A percentile compares a stretch with the other conserved stretches of the same genome.
Evolutionary conservation across 2,797 vertebrate genomes (phyloP).

Genomic region (Mormyrus hasselquistii): DNA sequence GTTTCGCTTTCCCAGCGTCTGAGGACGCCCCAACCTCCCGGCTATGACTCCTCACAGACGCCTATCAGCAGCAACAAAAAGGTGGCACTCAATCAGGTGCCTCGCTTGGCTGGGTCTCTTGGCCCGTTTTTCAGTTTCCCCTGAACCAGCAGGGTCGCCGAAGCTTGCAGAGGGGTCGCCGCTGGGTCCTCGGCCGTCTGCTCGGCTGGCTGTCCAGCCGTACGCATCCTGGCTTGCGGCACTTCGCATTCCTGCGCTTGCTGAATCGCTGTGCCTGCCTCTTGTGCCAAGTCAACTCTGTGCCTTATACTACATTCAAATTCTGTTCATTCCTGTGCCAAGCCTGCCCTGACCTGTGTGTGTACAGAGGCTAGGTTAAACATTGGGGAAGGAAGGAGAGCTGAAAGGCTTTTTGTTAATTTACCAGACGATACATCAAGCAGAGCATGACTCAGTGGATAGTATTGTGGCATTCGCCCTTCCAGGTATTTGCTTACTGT

Average conservation of each 20-base stretch:
- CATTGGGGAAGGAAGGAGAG: neutral
- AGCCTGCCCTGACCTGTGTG: neutral
- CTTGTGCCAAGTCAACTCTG: neutral
- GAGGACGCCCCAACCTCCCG: neutral
- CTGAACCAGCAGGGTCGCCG: neutral
- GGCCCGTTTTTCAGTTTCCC: neutral
- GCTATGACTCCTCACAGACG: neutral
- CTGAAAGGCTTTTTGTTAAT: neutral
- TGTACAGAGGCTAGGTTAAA: neutral
- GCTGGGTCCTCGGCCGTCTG: neutral
- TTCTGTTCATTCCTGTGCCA: neutral
- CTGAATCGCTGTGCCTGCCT: neutral
- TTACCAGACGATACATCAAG: neutral
- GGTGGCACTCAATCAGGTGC: neutral
- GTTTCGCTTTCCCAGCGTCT: neutral
- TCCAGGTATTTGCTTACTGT: neutral
- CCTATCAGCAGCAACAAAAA: neutral
- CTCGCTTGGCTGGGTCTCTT: neutral
- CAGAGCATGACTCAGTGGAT: neutral
- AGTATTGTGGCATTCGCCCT: neutral
- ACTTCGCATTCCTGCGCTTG: neutral
- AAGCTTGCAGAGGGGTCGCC: neutral
- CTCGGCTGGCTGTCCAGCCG: neutral
- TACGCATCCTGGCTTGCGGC: neutral
- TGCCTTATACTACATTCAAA: neutral